Percentiles rank a stretch among this genome's conserved stretches.
phyloP scores from a whole-genome alignment of 2,888 invertebrate genomes.

The Drosophila birchii region DNA sequence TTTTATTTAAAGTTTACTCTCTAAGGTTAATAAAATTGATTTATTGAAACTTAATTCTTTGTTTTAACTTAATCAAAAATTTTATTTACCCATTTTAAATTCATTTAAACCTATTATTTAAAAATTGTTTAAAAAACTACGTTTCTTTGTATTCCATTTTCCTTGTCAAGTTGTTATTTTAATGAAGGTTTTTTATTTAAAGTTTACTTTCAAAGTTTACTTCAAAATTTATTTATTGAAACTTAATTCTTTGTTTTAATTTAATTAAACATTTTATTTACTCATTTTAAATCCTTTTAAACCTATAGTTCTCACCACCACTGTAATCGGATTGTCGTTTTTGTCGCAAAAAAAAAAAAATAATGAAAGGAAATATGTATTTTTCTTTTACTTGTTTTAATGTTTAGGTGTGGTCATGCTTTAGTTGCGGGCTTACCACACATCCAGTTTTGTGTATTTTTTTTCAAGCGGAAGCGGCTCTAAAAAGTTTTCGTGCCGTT shows the following conservation, averaged over 20 bases:
- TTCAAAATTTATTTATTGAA: background rate
- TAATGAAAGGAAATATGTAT: constrained; percentile 30
- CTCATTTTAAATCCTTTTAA: background rate
- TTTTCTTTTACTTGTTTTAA: constrained; percentile 58
- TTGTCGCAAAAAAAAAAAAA: constrained; percentile 20
- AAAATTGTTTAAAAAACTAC: background rate
- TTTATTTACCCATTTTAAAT: background rate
- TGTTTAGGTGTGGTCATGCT: constrained; percentile 75
- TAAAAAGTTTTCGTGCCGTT: constrained; percentile 47
- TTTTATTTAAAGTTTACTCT: no score
- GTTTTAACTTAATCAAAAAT: background rate
- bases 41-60: background rate
- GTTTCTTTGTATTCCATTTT: background rate
- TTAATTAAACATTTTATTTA: no score
- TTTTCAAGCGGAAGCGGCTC: constrained; percentile 63
- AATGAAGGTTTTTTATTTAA: no score
- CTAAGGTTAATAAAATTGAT: background rate
- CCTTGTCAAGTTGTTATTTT: no score
- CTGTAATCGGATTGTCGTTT: constrained; percentile 17
- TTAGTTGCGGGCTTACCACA: constrained; percentile 62
- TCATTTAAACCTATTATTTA: no score
- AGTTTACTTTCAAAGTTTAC: background rate
- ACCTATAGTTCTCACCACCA: constrained; percentile 15
- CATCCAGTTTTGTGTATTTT: constrained; percentile 39
- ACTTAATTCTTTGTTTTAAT: no score